phyloP scores from a whole-genome alignment of 2,888 invertebrate genomes.

The Eretmocerus hayati region DNA sequence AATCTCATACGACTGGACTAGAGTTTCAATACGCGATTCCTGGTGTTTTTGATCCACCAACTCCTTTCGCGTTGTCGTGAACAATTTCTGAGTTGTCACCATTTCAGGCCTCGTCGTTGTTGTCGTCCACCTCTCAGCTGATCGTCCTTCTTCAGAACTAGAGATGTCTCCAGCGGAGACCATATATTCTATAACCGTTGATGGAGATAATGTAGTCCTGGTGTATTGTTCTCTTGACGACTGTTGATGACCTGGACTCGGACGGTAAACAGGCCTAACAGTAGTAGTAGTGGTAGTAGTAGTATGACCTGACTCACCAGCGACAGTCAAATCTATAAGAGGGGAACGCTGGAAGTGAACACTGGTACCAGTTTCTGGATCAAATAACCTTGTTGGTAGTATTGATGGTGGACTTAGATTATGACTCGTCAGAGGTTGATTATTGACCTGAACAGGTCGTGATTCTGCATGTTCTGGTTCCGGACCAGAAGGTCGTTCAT shows the following conservation, averaged over 20 bases:
- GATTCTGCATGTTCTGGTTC: conserved; percentile 17
- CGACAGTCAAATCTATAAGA: conserved; percentile 54
- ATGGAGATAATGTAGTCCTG: not conserved
- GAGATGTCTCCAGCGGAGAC: conserved; percentile 21
- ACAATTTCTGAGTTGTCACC: not conserved
- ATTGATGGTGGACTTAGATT: not conserved
- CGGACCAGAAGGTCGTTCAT: conserved; percentile 3
- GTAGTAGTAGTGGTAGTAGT: not conserved
- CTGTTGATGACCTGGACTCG: not conserved
- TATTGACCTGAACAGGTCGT: conserved; percentile 9
- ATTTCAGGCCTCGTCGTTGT: not conserved
- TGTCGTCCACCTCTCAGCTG: too few species aligned
- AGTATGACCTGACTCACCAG: conserved; percentile 6
- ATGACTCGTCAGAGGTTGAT: not conserved
- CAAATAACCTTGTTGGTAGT: not conserved
- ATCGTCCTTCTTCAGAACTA: conserved; percentile 4
- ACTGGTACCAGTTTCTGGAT: not conserved
- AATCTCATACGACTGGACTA: conserved; percentile 20
- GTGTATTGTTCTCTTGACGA: not conserved
- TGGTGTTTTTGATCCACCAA: conserved; percentile 10
- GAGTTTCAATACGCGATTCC: conserved; percentile 16
- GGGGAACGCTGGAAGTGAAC: conserved; percentile 62
- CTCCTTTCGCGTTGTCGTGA: not conserved
- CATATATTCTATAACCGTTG: conserved; percentile 26
- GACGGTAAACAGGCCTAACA: not conserved